Conservation (phyloP, 2,113 vertebrate species). For the Ia io region DNA sequence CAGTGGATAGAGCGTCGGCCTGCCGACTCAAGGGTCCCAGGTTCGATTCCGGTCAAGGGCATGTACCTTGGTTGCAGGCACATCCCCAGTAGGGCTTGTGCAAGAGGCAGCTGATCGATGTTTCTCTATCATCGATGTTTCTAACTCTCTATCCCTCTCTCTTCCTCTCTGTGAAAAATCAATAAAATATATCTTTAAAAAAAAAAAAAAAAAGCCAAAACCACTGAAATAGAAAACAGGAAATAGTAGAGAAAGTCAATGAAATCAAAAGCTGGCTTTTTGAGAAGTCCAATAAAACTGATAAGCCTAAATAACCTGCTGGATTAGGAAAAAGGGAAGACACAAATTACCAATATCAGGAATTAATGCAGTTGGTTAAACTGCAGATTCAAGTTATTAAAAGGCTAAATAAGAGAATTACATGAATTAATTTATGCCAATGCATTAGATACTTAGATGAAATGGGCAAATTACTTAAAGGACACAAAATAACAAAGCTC, state of each 20-base stretch:
- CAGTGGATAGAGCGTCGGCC: no score
- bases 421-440: neutral
- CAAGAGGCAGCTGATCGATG: no score
- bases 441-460: neutral
- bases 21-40: no score
- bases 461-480: neutral
- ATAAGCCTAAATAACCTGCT: neutral
- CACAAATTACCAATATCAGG: neutral
- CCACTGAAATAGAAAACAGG: neutral
- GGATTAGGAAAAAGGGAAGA: neutral
- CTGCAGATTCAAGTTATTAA: neutral
- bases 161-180: no score
- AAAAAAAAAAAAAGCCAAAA: no score
- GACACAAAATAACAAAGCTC: neutral
- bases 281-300: slow-evolving; percentile 10
- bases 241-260: neutral
- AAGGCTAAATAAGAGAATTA: neutral
- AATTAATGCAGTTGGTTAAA: neutral
- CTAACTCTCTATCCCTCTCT: no score
- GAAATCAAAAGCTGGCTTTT: slow-evolving; percentile 14
- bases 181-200: no score
- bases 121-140: no score
- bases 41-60: no score
- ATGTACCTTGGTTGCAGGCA: no score
- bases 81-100: no score